Percentiles rank a stretch among this genome's conserved stretches.
Evolutionary conservation across 1,140 invertebrate species (phyloP).

Genomic region (Bacillus rossius): DNA sequence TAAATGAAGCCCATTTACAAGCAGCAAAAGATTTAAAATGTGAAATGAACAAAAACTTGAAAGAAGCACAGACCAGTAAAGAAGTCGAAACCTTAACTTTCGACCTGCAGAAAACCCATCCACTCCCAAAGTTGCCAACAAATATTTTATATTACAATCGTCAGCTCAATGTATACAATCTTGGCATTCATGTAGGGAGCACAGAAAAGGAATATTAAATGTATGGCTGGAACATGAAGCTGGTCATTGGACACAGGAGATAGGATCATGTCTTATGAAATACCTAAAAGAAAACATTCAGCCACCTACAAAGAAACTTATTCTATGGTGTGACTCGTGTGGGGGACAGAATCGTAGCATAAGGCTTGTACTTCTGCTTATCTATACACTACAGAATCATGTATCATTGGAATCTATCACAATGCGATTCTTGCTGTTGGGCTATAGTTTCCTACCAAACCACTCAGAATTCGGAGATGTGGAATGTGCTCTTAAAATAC

Average conservation of each 20-base stretch:
- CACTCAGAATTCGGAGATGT: no score
- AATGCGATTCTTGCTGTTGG: slow-evolving; percentile 25
- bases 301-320: slow-evolving; percentile 25
- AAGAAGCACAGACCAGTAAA: no score
- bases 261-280: slow-evolving; percentile 34
- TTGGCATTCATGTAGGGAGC: slow-evolving; percentile 23
- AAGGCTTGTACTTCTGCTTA: slow-evolving; percentile 34
- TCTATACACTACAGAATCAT: slow-evolving; percentile 24
- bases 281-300: slow-evolving; percentile 25
- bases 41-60: no score
- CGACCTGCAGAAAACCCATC: slow-evolving; percentile 34
- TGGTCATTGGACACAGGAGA: slow-evolving; percentile 32
- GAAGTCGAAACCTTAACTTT: slow-evolving; percentile 22
- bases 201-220: slow-evolving; percentile 26
- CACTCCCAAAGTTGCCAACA: slow-evolving; percentile 30
- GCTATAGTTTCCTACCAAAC: no score
- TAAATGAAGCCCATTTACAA: no score
- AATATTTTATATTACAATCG: slow-evolving; percentile 32
- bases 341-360: slow-evolving; percentile 39
- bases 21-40: no score
- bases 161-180: slow-evolving; percentile 30
- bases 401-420: slow-evolving; percentile 28
- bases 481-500: no score
- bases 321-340: slow-evolving; percentile 37
- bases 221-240: slow-evolving; percentile 33